Base-by-base conservation (phyloP, 2,888 invertebrate genomes). In the Alcis repandata region DNA sequence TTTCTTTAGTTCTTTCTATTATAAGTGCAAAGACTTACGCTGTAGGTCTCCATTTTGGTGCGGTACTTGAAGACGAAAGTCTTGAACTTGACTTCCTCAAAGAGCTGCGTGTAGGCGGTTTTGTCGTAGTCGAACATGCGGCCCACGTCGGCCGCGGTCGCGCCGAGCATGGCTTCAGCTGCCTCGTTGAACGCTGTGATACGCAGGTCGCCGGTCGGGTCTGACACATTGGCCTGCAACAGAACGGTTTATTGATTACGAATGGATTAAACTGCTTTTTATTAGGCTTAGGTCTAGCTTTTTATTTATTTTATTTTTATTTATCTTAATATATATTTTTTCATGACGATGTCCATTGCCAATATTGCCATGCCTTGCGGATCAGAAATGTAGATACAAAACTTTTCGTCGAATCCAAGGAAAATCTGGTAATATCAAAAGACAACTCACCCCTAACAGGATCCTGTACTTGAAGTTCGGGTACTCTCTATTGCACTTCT, bases 1-100 rank as follows among this genome's bases (percentile, higher is more conserved):
- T 40, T 40, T n/a, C 40, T 40, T 4, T n/a, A n/a, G 13, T n/a
- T 40, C 2, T n/a, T 1, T 1, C 8, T 8, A 6, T 10, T 8
- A 11, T 13, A 13, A 38, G 13, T 13, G 13, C 2, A 15, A 19
- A 43, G 10, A 1, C 43, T 43, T 43, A 43, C 43, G 85, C 98
- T 98, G 85, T 96, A 99, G 11, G 95, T 96, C 89, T 99, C 99
- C 91, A 97, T 95, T 90, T 98, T 98, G 36, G 97, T 96, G 63
- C 98, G 94, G 75, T 99, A 94, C 86, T 97, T 97, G 84, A 99
- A 97, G 33, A 97, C 94, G 80, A 95, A 98, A 0, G 96, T 95
- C 79, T 95, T 96, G 87, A 99, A 99, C 74, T 96, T 95, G 32
- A 97, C 95, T 7, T 95, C 94, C 22, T 96, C 94, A 76, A 98